Evolutionary conservation across 2,888 invertebrate species (phyloP).

Genomic region (Invenusta paracnida): DNA sequence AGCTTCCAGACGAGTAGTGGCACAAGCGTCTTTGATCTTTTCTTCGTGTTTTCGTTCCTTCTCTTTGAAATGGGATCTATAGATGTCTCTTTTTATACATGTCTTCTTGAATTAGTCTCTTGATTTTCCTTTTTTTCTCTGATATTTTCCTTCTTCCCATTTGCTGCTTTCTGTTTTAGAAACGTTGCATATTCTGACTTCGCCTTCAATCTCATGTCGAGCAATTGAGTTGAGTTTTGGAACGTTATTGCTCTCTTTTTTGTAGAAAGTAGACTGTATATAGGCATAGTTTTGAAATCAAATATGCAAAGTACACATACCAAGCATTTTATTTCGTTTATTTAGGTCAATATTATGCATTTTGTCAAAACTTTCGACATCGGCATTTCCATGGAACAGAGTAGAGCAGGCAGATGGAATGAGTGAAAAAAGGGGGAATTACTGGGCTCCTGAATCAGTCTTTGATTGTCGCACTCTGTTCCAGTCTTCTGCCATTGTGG

Average conservation of each 20-base stretch:
- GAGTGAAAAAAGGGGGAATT: not conserved
- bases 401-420: not conserved
- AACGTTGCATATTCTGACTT: not conserved
- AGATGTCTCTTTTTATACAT: not conserved
- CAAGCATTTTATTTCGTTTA: not conserved
- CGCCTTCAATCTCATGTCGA: not conserved
- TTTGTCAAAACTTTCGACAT: not conserved
- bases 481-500: not conserved
- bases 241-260: not conserved
- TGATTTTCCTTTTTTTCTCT: too few species aligned
- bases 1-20: not conserved
- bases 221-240: too few species aligned
- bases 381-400: not conserved
- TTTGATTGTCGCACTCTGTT: too few species aligned
- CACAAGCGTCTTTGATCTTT: not conserved
- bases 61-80: not conserved
- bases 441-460: not conserved
- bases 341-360: not conserved
- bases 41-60: not conserved
- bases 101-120: not conserved
- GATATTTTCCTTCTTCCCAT: not conserved
- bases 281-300: not conserved
- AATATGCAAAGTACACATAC: not conserved
- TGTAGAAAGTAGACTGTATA: not conserved
- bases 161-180: not conserved